Percentiles rank a stretch among this genome's conserved stretches.
phyloP scores from a whole-genome alignment of 2,888 invertebrate genomes.

The Colostygia pectinataria region DNA sequence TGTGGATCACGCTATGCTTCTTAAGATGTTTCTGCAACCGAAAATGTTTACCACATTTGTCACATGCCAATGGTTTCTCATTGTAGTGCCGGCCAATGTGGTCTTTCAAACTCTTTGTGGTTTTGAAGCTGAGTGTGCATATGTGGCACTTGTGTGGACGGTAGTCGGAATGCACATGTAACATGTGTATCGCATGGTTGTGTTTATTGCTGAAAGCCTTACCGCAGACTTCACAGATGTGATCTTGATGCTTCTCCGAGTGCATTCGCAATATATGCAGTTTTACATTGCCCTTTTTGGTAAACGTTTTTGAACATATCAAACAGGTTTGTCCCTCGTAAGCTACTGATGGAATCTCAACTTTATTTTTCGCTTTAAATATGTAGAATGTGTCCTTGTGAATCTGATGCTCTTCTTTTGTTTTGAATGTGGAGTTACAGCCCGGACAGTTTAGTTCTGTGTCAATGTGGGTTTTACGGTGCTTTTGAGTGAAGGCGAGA shows the following conservation, averaged over 20 bases:
- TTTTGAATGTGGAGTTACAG: conserved; percentile 9
- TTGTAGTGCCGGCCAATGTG: conserved; percentile 55
- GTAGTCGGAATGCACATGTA: conserved; percentile 68
- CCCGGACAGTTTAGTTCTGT: conserved; percentile 9
- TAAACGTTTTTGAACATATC: conserved; percentile 14
- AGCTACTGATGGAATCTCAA: neutral
- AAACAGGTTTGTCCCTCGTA: conserved; percentile 11
- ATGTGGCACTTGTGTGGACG: conserved; percentile 63
- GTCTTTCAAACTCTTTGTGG: conserved; percentile 37
- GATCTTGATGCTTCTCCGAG: conserved; percentile 55
- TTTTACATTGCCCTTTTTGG: conserved; percentile 4
- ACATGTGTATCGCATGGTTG: conserved; percentile 80
- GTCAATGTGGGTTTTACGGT: conserved; percentile 2
- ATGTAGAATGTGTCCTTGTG: conserved; percentile 6
- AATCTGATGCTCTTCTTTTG: conserved; percentile 1
- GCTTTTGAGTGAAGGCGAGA: conserved; percentile 33
- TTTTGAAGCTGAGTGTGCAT: conserved; percentile 59
- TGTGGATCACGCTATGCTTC: conserved; percentile 87
- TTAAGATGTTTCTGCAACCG: conserved; percentile 64
- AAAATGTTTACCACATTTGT: conserved; percentile 55
- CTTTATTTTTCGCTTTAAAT: conserved; percentile 1
- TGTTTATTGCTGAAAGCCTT: conserved; percentile 84
- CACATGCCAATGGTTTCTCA: conserved; percentile 54
- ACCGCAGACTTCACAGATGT: conserved; percentile 82
- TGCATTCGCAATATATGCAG: conserved; percentile 12